A percentile compares a stretch with the other conserved stretches of the same genome.
phyloP scores from a whole-genome alignment of 2,888 invertebrate genomes.

The Philopedon plagiatum region DNA sequence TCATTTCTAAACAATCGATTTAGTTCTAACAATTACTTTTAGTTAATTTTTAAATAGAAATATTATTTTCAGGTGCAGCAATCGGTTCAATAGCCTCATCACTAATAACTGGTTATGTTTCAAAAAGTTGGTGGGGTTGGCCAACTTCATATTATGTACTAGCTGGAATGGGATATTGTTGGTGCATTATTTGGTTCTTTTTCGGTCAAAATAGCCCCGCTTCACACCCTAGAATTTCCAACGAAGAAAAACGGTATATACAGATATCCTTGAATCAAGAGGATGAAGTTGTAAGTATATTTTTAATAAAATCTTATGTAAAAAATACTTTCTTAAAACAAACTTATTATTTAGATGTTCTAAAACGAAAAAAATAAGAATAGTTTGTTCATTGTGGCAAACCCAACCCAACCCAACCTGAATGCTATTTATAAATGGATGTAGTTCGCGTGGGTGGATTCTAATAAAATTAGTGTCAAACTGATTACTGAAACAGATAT shows the following conservation, averaged over 20 bases:
- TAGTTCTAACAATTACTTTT: no score
- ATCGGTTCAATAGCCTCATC: constrained; percentile 79
- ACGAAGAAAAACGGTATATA: constrained; percentile 76
- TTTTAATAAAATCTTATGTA: not conserved
- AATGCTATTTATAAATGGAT: no score
- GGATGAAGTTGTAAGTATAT: constrained; percentile 6
- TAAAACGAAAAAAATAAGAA: no score
- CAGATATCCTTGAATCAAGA: constrained; percentile 30
- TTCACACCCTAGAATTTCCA: constrained; percentile 72
- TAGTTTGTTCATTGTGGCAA: no score
- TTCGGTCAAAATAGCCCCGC: constrained; percentile 77
- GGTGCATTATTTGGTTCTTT: constrained; percentile 73
- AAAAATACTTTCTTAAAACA: no score
- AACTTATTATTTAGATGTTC: no score
- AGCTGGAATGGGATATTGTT: constrained; percentile 73
- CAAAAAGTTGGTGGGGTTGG: constrained; percentile 79
- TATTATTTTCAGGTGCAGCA: not conserved
- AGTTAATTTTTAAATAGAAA: no score
- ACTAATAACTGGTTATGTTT: constrained; percentile 79
- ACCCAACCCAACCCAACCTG: no score
- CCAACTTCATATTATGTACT: constrained; percentile 81
- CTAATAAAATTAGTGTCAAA: no score
- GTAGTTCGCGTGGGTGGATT: no score
- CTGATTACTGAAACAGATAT: no score
- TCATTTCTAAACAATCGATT: no score